phyloP scores from a whole-genome alignment of 1,140 invertebrate species.

The Carcinoscorpius rotundicauda region DNA sequence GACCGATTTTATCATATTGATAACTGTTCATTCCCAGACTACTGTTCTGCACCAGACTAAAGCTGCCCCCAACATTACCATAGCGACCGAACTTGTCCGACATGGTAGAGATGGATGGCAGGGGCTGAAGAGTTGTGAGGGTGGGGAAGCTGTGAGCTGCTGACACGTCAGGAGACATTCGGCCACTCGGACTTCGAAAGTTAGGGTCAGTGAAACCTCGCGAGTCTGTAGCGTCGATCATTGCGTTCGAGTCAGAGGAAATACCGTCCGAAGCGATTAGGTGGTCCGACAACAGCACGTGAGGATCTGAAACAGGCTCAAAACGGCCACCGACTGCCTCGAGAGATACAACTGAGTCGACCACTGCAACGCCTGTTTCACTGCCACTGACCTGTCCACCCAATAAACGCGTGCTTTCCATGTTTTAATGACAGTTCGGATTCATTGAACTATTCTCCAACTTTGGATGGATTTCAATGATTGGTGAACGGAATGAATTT shows the following conservation, averaged over 20 bases:
- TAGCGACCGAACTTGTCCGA: constrained; percentile 55
- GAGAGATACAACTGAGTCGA: constrained; percentile 7
- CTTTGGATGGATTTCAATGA: constrained; percentile 7
- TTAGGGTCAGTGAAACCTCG: constrained; percentile 24
- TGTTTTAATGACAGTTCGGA: constrained; percentile 19
- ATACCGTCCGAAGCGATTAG: constrained; percentile 17
- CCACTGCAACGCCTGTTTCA: neutral
- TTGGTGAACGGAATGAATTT: constrained; percentile 8
- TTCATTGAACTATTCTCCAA: constrained; percentile 16
- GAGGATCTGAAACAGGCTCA: constrained; percentile 12
- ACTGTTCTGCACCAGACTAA: constrained; percentile 76
- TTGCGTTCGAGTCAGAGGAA: constrained; percentile 30
- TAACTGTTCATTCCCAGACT: constrained; percentile 28
- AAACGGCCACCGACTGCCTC: constrained; percentile 9
- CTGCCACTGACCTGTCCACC: constrained; percentile 27
- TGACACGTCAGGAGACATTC: constrained; percentile 23
- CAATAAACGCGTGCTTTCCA: constrained; percentile 38
- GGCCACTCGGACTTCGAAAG: constrained; percentile 25
- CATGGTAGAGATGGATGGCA: constrained; percentile 98
- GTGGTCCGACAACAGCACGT: constrained; percentile 7
- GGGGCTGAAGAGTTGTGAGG: constrained; percentile 55
- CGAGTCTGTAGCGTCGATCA: constrained; percentile 28
- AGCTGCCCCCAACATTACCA: constrained; percentile 49
- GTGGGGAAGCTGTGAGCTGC: constrained; percentile 67
- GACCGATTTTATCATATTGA: constrained; percentile 30